Base-by-base conservation (phyloP, 2,797 vertebrate species). In the Tokudaia muenninki region DNA sequence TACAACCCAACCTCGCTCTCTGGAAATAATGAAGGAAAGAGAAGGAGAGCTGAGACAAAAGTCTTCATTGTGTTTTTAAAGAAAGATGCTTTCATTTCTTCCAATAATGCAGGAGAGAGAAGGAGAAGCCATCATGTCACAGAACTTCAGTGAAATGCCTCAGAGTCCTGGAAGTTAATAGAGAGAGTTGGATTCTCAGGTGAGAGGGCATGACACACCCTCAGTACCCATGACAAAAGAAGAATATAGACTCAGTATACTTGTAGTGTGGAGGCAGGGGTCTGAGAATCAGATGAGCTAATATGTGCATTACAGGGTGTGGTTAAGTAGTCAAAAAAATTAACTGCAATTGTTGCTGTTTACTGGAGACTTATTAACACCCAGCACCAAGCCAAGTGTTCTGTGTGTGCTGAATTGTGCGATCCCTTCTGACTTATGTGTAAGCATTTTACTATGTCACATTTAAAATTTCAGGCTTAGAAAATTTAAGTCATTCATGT, bases 21-120 rank as follows among this genome's bases (percentile, higher is more conserved):
- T 37, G 87, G 74, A 84, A 88, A 96, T 70, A 94, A 83, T 61
- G 63, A n/a, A 12, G 50, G 37, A 0, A 55, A 52, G 1, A 77
- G 57, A 47, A 79, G 67, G 47, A 84, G 47, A 29, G 72, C 57
- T 75, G 77, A 0, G 34, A 77, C 82, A 90, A 93, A 95, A 95
- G 91, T 94, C 87, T 95, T 81, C 31, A 83, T 80, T 96, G 87
- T 92, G 80, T 87, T 90, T 87, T 83, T 77, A 92, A 96, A 97
- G 94, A 97, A 95, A 97, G 78, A 70, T 91, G 70, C 78, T 87
- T 97, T 97, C 87, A 91, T 89, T 96, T 94, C 79, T 91, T 96
- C 34, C 57, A 74, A 95, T 91, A 94, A 94, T 84, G 70, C 77
- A 90, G 95, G 52, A 59, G 14, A 95, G 65, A 89, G 87, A 94